Percentiles rank a stretch among this genome's conserved stretches.
phyloP scores from a whole-genome alignment of 1,140 invertebrate genomes.

The Drosophila setifemur region DNA sequence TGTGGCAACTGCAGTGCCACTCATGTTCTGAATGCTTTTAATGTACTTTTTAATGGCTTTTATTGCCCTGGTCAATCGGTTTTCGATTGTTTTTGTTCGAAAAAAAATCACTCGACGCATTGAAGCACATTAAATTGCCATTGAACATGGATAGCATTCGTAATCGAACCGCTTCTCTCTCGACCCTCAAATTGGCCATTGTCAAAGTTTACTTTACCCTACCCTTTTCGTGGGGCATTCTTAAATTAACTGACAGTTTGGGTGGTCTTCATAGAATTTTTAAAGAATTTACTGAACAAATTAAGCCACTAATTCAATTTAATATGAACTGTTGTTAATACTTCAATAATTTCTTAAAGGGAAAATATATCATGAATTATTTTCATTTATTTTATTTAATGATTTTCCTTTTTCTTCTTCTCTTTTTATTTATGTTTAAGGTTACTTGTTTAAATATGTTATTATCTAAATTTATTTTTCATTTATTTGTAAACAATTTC shows the following conservation, averaged over 20 bases:
- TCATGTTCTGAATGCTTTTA: slow-evolving; percentile 37
- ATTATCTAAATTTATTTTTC: not conserved
- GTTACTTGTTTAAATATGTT: too few relatives aligned
- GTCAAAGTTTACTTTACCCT: slow-evolving; percentile 7
- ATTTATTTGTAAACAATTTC: too few relatives aligned
- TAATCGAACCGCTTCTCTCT: slow-evolving; percentile 19
- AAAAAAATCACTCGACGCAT: slow-evolving; percentile 19
- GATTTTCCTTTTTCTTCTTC: too few relatives aligned
- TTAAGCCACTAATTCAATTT: too few relatives aligned
- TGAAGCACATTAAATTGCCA: slow-evolving; percentile 53
- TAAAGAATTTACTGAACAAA: too few relatives aligned
- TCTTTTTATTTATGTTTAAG: too few relatives aligned
- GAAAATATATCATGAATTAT: too few relatives aligned
- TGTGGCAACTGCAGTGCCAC: not conserved
- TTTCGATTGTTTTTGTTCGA: slow-evolving; percentile 48
- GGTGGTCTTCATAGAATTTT: too few relatives aligned
- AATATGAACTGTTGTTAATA: too few relatives aligned
- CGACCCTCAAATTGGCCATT: slow-evolving; percentile 19
- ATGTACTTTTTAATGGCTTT: slow-evolving; percentile 70
- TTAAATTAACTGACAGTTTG: not conserved
- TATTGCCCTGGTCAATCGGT: slow-evolving; percentile 64
- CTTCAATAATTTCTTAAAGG: too few relatives aligned
- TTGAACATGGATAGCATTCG: slow-evolving; percentile 32
- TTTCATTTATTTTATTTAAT: too few relatives aligned
- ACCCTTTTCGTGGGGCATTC: not conserved